Evolutionary conservation across 2,797 vertebrate species (phyloP).

Genomic region (Syngnathus acus): DNA sequence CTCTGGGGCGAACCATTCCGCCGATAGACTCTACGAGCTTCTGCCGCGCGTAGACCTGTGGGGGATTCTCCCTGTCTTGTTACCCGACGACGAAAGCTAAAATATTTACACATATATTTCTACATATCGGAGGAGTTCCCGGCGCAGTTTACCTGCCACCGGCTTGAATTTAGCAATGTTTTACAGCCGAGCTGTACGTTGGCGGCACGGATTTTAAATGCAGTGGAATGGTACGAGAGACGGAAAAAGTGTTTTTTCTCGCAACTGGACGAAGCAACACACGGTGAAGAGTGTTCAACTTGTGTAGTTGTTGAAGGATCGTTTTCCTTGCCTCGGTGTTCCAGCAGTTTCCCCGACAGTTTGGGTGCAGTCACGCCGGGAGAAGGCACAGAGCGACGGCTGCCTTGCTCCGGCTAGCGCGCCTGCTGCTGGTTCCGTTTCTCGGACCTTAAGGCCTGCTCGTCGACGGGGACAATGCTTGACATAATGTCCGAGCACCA

Average conservation of each 20-base stretch:
- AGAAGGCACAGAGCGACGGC: constrained; percentile 53
- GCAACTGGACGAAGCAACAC: neutral
- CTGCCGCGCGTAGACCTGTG: constrained; percentile 61
- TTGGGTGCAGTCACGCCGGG: constrained; percentile 65
- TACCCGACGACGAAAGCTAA: constrained; percentile 34
- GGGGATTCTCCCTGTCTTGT: constrained; percentile 60
- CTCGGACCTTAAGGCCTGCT: constrained; percentile 54
- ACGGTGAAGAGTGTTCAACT: neutral
- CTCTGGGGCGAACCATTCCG: constrained; percentile 9
- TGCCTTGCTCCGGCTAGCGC: constrained; percentile 57
- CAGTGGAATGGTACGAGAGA: neutral
- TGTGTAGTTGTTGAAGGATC: neutral
- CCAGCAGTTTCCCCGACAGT: constrained; percentile 46
- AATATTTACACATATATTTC: neutral
- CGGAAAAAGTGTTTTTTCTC: constrained; percentile 42
- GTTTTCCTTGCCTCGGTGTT: constrained; percentile 14
- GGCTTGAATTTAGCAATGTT: constrained; percentile 4
- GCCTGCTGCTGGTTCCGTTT: constrained; percentile 45
- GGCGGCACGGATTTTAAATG: neutral
- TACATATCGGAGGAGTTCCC: constrained; percentile 34
- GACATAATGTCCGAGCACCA: constrained; percentile 83
- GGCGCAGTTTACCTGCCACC: neutral
- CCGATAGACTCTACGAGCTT: constrained; percentile 57
- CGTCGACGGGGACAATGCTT: constrained; percentile 75
- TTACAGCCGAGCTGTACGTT: neutral